Evolutionary conservation across 2,113 vertebrate species (phyloP).

Genomic region (Brachyistius frenatus): DNA sequence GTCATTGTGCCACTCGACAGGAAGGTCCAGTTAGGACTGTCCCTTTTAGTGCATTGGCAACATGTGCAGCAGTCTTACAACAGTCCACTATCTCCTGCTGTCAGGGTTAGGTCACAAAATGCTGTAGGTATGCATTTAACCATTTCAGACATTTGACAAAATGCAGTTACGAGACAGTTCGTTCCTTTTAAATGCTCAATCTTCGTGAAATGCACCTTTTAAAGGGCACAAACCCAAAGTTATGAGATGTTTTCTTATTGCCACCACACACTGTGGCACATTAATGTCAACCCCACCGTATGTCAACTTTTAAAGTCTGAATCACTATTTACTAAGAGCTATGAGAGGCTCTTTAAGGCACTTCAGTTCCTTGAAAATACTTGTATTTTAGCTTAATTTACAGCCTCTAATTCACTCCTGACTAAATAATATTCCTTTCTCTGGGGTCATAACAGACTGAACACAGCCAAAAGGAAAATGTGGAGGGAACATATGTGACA

Average conservation of each 20-base stretch:
- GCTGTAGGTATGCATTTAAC: conserved; percentile 6
- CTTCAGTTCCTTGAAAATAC: conserved; percentile 8
- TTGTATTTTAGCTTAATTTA: conserved; percentile 10
- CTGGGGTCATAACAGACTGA: conserved; percentile 12
- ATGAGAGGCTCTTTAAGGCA: conserved; percentile 14
- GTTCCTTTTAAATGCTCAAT: conserved; percentile 11
- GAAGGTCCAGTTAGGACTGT: neutral
- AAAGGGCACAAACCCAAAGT: conserved; percentile 26
- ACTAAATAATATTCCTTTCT: conserved; percentile 7
- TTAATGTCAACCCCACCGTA: conserved; percentile 25
- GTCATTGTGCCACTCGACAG: neutral
- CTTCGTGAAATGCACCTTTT: neutral
- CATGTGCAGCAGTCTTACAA: too few relatives aligned
- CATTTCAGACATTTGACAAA: conserved; percentile 42
- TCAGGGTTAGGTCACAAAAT: neutral
- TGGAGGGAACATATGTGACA: conserved; percentile 29
- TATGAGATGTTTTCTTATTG: conserved; percentile 22
- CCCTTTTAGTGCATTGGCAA: neutral
- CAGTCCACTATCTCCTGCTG: neutral
- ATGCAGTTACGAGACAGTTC: conserved; percentile 15
- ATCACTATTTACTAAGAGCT: neutral
- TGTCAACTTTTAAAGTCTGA: conserved; percentile 38
- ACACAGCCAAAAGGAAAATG: conserved; percentile 14
- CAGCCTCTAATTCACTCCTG: conserved; percentile 3
- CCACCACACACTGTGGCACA: neutral